Evolutionary conservation across 2,113 vertebrate species (phyloP), one percentile per base, ranked within the genome.

Genomic region (Ondatra zibethicus): DNA sequence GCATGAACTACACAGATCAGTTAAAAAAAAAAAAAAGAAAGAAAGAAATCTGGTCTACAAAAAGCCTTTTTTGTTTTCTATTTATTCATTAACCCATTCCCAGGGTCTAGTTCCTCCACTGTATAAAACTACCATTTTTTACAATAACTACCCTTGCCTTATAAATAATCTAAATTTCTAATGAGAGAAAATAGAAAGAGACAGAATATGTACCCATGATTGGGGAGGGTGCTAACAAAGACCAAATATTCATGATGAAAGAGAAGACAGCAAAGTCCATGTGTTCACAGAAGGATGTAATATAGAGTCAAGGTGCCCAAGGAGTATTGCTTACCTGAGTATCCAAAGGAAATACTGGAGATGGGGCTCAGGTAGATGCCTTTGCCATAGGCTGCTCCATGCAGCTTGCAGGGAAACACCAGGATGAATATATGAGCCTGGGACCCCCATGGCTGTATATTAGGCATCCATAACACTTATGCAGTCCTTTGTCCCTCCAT

Each of bases 261-360:
- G 36, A 93, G 14, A 29, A 88, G 93, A 96, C 52, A 96, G 93
- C 80, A 97, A 33, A 96, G 81, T 63, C 82, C 92, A 96, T 0
- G 12, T 7, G 88, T 97, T 97, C 96, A 95, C 96, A 97, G 86
- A 45, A 45, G 84, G 97, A 94, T 0, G 82, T 96, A 81, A 97
- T 95, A 92, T 78, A 96, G n/a, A 11, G 5, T 92, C 94, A 93
- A 65, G 73, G 7, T 52, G 89, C 92, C 90, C 95, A 95, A 29
- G 96, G 91, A 92, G 66, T 96, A 92, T 97, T 95, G 98, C 99
- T 99, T 99, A 99, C 99, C 99, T 99, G 99, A 99, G 98, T 99
- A 99, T 99, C 99, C 99, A 99, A 99, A 99, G 98, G 99, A 99
- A 99, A 99, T 99, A 99, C 99, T 99, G 99, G 99, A 99, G 99